Evolutionary conservation across 2,797 vertebrate genomes (phyloP).

Genomic region (Valencia hispanica): DNA sequence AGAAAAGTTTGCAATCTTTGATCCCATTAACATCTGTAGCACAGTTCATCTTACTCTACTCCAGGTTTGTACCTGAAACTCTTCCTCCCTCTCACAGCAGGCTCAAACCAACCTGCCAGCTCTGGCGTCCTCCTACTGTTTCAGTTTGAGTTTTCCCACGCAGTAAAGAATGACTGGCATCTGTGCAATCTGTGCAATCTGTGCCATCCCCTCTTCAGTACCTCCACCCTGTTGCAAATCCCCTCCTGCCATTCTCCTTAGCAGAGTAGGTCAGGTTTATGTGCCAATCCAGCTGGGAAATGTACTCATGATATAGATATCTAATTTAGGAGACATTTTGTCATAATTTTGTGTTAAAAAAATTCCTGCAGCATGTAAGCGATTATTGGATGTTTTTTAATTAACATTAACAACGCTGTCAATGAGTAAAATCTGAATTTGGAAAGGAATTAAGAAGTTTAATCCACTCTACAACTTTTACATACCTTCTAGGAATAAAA

Average conservation of each 20-base stretch:
- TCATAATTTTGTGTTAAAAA: neutral
- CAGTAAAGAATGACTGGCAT: slow-evolving; percentile 29
- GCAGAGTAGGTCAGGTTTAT: slow-evolving; percentile 20
- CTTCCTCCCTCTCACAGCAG: slow-evolving; percentile 1
- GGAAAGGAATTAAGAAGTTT: neutral
- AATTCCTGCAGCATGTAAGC: neutral
- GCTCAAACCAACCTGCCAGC: neutral
- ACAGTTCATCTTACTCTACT: neutral
- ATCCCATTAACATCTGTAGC: neutral
- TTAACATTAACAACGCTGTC: neutral
- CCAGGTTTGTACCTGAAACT: neutral
- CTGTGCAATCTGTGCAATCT: slow-evolving; percentile 68
- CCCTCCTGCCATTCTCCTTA: slow-evolving; percentile 21
- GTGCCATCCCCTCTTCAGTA: slow-evolving; percentile 58
- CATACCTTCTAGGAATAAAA: neutral
- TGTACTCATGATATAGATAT: neutral
- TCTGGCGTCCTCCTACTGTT: neutral
- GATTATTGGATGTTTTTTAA: neutral
- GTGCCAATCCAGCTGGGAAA: slow-evolving; percentile 20
- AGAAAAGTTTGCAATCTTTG: neutral
- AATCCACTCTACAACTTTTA: neutral
- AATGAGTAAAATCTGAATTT: neutral
- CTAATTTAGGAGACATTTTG: neutral
- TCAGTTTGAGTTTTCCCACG: slow-evolving; percentile 18
- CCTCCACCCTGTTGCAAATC: slow-evolving; percentile 43